Conservation (phyloP, 1,140 invertebrate genomes). For the Meloidogyne floridensis region DNA sequence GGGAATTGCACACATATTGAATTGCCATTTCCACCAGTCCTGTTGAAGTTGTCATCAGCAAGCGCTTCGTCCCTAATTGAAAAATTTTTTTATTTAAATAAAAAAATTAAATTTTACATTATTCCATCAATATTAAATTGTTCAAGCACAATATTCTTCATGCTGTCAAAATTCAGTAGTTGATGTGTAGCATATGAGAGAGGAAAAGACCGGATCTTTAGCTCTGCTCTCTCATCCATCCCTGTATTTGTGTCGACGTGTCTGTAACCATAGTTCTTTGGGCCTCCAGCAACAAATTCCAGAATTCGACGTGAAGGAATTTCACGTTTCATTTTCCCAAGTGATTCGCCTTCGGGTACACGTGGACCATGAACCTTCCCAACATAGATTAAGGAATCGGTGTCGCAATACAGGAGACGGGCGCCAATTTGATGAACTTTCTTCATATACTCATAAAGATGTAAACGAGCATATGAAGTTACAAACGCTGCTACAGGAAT, state of each 20-base stretch:
- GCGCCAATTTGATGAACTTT: conserved; percentile 6
- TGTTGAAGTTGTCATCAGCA: no score
- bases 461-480: conserved; percentile 16
- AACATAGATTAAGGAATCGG: conserved; percentile 10
- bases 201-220: conserved; percentile 13
- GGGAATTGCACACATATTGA: no score
- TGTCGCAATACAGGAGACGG: conserved; percentile 21
- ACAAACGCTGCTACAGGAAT: conserved; percentile 17
- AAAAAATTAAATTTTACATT: background rate
- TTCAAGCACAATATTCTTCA: background rate
- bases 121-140: conserved; percentile 9
- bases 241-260: background rate
- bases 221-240: background rate
- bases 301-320: conserved; percentile 23
- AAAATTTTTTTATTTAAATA: no score
- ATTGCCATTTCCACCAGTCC: no score
- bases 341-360: conserved; percentile 15
- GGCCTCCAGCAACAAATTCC: conserved; percentile 28
- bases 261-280: conserved; percentile 29
- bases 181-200: conserved; percentile 1
- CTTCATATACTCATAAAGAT: conserved; percentile 31
- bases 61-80: no score
- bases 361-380: background rate
- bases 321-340: conserved; percentile 36
- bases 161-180: background rate